Conservation (phyloP, 2,888 invertebrate species). For the Drosophila eohydei region DNA sequence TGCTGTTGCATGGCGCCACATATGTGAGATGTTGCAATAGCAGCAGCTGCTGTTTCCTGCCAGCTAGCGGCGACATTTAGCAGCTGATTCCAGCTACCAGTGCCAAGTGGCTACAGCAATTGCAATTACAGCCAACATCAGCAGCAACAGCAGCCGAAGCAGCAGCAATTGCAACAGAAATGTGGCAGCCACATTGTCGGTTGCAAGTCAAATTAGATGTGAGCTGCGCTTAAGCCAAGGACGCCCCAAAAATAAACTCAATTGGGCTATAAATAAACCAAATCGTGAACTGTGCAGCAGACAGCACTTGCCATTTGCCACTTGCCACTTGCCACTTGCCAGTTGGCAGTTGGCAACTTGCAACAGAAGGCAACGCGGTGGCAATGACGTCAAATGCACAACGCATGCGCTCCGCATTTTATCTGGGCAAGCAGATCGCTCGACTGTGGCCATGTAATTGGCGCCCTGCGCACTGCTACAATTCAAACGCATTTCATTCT, state of each 20-base stretch:
- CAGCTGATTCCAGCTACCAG: constrained; percentile 49
- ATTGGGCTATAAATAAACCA: constrained; percentile 66
- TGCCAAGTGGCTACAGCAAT: constrained; percentile 1
- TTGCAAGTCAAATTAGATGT: constrained; percentile 56
- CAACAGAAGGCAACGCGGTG: constrained; percentile 43
- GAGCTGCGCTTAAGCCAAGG: constrained; percentile 45
- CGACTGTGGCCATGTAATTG: constrained; percentile 62
- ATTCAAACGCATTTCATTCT: constrained; percentile 54
- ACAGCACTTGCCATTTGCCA: constrained; percentile 19
- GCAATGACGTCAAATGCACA: constrained; percentile 65
- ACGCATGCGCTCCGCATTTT: constrained; percentile 49
- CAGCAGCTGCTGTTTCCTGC: constrained; percentile 43
- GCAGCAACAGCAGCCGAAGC: constrained; percentile 8
- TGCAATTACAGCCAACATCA: not conserved
- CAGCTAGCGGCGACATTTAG: constrained; percentile 53
- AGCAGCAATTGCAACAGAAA: constrained; percentile 23
- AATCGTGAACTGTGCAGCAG: constrained; percentile 43
- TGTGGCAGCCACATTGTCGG: constrained; percentile 36
- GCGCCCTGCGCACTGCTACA: constrained; percentile 34
- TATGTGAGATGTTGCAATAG: constrained; percentile 30
- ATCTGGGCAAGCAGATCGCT: constrained; percentile 50
- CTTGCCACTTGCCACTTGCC: constrained; percentile 19
- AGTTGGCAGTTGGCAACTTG: constrained; percentile 6
- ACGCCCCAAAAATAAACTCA: constrained; percentile 70
- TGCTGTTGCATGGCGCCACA: constrained; percentile 34